Conservation (phyloP, 2,888 invertebrate genomes). For the Cheilosia variabilis region DNA sequence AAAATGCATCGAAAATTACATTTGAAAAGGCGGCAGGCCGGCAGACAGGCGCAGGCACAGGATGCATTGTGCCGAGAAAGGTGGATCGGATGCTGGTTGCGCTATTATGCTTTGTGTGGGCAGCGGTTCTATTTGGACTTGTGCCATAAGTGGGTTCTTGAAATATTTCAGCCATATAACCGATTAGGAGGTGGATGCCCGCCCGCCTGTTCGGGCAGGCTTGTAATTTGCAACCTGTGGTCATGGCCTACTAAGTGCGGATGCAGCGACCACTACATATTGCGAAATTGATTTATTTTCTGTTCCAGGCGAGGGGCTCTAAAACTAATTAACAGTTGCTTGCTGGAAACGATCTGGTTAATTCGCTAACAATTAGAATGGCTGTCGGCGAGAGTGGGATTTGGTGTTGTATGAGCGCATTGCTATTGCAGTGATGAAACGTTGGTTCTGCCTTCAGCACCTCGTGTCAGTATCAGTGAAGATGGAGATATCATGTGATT, state of each 20-base stretch:
- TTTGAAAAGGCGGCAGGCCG: constrained; percentile 31
- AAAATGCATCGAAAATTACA: constrained; percentile 60
- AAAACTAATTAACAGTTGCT: constrained; percentile 59
- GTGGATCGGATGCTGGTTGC: constrained; percentile 22
- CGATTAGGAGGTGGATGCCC: constrained; percentile 4
- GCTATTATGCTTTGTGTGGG: neutral
- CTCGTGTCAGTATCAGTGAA: neutral
- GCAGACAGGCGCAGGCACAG: neutral
- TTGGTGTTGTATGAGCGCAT: neutral
- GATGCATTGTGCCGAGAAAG: constrained; percentile 31
- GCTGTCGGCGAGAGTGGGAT: neutral
- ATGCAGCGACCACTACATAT: constrained; percentile 22
- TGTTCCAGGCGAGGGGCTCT: constrained; percentile 26
- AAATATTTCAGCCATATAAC: constrained; percentile 36
- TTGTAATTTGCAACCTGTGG: constrained; percentile 37
- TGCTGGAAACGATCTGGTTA: constrained; percentile 55
- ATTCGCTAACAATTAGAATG: constrained; percentile 55
- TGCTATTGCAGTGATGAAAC: neutral
- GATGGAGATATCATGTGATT: constrained; percentile 26
- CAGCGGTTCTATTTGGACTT: constrained; percentile 18
- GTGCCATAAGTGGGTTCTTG: constrained; percentile 54
- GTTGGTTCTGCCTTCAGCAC: neutral
- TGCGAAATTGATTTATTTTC: constrained; percentile 51
- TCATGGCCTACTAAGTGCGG: constrained; percentile 37
- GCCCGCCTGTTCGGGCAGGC: neutral